A percentile compares a stretch with the other conserved stretches of the same genome.
Conservation (phyloP, 2,797 vertebrate species). For the Fundulus diaphanus region DNA sequence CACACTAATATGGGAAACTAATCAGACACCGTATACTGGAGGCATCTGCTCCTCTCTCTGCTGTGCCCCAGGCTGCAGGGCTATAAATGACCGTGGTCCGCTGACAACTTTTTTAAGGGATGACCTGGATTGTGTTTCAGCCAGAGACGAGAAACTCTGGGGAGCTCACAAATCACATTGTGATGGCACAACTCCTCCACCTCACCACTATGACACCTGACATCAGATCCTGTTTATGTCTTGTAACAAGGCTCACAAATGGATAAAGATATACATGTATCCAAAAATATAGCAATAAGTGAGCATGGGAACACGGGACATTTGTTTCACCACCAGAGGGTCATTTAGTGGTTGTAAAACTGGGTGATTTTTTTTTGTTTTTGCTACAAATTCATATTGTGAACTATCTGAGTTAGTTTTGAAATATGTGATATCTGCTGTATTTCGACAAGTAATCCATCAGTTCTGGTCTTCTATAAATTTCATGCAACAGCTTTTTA, state of each 20-base stretch:
- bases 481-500: too few relatives aligned
- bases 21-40: slow-evolving; percentile 41
- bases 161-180: slow-evolving; percentile 41
- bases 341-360: not conserved
- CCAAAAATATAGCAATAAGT: not conserved
- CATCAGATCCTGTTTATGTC: not conserved
- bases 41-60: slow-evolving; percentile 25
- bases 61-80: slow-evolving; percentile 11
- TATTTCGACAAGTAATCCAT: too few relatives aligned
- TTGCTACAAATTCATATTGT: not conserved
- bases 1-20: slow-evolving; percentile 55
- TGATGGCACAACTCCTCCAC: slow-evolving; percentile 27
- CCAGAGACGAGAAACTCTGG: slow-evolving; percentile 36
- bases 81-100: slow-evolving; percentile 42
- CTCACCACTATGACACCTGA: not conserved
- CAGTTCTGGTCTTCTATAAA: too few relatives aligned
- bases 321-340: not conserved
- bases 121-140: slow-evolving; percentile 39
- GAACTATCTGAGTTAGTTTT: not conserved
- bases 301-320: not conserved
- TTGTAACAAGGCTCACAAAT: slow-evolving; percentile 1
- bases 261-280: not conserved
- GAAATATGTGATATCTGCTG: too few relatives aligned
- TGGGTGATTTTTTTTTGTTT: not conserved
- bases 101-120: slow-evolving; percentile 34